Evolutionary conservation across 2,797 vertebrate species (phyloP).

Genomic region (Hybognathus amarus): DNA sequence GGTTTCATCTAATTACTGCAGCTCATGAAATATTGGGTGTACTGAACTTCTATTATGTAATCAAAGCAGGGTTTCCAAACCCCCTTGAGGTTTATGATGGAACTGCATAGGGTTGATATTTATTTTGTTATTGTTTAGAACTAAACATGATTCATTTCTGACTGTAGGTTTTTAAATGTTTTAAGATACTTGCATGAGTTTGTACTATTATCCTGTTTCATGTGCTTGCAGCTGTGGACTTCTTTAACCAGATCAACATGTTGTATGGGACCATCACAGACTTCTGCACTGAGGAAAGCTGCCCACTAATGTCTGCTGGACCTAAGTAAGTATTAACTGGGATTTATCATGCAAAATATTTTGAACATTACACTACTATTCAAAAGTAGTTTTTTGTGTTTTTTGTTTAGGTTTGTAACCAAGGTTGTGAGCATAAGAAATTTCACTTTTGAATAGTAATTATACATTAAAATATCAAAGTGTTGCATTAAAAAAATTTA

Average conservation of each 20-base stretch:
- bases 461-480: background rate
- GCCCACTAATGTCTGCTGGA: slow-evolving; percentile 96
- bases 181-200: background rate
- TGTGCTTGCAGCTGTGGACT: slow-evolving; percentile 88
- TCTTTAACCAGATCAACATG: slow-evolving; percentile 99
- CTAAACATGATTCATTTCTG: background rate
- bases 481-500: background rate
- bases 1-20: slow-evolving; percentile 45
- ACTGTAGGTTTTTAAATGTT: background rate
- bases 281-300: slow-evolving; percentile 96
- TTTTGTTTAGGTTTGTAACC: background rate
- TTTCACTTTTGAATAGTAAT: background rate
- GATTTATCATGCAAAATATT: background rate
- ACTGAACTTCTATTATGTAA: background rate
- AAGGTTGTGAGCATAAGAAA: background rate
- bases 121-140: background rate
- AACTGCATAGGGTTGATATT: background rate
- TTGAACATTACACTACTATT: background rate
- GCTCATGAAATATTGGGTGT: slow-evolving; percentile 28
- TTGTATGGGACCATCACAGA: slow-evolving; percentile 97
- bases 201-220: background rate
- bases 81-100: background rate
- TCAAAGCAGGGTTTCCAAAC: background rate
- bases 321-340: slow-evolving; percentile 86
- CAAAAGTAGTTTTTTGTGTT: background rate